Conservation (phyloP, 1,140 invertebrate species). For the Pomacea maculata region DNA sequence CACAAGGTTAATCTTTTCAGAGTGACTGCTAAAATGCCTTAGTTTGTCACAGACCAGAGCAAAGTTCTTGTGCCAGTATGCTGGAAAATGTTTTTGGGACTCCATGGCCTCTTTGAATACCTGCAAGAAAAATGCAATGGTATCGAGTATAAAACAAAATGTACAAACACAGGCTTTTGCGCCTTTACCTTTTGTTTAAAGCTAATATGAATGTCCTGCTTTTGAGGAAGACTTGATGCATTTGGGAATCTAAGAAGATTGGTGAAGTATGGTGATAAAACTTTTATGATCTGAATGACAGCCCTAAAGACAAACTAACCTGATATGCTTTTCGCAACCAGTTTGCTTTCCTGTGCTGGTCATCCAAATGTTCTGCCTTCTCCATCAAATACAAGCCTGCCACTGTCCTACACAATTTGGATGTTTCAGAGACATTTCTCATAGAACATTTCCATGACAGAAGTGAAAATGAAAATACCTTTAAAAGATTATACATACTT, state of each 20-base stretch:
- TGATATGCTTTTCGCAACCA: conserved; percentile 24
- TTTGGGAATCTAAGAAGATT: not conserved
- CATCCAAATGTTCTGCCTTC: conserved; percentile 7
- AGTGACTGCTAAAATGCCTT: conserved; percentile 27
- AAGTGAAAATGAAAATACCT: no score
- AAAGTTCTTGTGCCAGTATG: conserved; percentile 61
- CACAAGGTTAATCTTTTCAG: conserved; percentile 33
- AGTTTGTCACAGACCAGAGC: conserved; percentile 57
- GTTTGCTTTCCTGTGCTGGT: conserved; percentile 18
- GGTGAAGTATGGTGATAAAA: no score
- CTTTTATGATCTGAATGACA: not conserved
- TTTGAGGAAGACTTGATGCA: no score
- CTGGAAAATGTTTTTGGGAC: conserved; percentile 30
- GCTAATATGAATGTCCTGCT: no score
- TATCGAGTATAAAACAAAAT: not conserved
- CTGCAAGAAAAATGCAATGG: conserved; percentile 23
- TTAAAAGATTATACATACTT: no score
- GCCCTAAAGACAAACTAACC: not conserved
- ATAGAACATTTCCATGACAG: not conserved
- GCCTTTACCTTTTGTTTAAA: conserved; percentile 15
- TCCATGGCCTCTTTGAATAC: conserved; percentile 43
- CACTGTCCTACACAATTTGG: conserved; percentile 10
- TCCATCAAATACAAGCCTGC: conserved; percentile 25
- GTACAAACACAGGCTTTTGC: conserved; percentile 2
- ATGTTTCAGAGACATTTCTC: not conserved